Evolutionary conservation across 2,113 vertebrate genomes (phyloP), one percentile per base, ranked within the genome.

Genomic region (Oreocharis arfaki): DNA sequence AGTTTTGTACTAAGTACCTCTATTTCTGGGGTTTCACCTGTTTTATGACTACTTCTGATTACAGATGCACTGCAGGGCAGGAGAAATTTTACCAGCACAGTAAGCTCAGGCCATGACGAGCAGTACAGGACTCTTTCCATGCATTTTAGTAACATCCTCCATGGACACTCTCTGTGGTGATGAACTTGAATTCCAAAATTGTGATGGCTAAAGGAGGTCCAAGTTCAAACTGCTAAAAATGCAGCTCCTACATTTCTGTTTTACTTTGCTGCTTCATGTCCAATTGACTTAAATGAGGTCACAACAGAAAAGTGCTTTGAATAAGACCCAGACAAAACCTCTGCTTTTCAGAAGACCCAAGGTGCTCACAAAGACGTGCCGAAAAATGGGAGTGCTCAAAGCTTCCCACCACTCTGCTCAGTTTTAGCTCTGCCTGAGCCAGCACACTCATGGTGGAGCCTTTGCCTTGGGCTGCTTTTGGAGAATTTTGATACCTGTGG

Each of bases 161-260:
- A 0, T 65, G 44, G 18, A 28, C 33, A 32, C 30, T 10, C 26
- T 79, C 33, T 92, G 44, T 27, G 59, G 33, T 35, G 30, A 57
- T 77, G 46, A 86, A 46, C 75, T 67, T 86, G 20, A 87, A 46
- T 69, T 93, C 60, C 59, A 86, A 84, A 93, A 59, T 1, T n/a
- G 11, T 37, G 20, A 42, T 83, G 79, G 55, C 30, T 77, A 46
- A 84, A 91, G 33, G 52, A 56, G 35, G 39, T 50, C 35, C 63
- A 33, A 84, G 56, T 75, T 91, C 87, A 95, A 67, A 22, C 50
- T 89, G 59, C 78, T 85, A 73, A 80, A 89, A 96, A 70, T 79
- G 88, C 30, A 59, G 11, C 23, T 63, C 30, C 70, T 52, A 19
- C 30, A 9, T 52, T 44, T 86, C 68, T 67, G 59, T 11, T 90